phyloP scores from a whole-genome alignment of 2,888 invertebrate genomes.

The Eudemis profundana region DNA sequence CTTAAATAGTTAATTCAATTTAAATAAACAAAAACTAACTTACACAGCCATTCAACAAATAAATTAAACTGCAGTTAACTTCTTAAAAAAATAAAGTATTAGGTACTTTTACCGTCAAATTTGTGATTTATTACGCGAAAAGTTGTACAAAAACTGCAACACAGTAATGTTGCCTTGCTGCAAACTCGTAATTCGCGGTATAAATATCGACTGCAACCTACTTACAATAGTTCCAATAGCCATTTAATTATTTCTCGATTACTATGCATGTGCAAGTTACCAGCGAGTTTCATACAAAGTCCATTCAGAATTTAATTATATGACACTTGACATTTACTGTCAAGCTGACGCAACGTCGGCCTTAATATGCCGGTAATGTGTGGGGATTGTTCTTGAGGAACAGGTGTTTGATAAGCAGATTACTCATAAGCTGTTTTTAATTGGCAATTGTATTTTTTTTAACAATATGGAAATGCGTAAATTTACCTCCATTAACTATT shows the following conservation, averaged over 20 bases:
- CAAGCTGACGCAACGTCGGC: conserved; percentile 34
- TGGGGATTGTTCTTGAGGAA: conserved; percentile 25
- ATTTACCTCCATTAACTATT: not conserved
- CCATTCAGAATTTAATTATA: conserved; percentile 30
- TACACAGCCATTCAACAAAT: too few species aligned
- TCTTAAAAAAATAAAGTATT: too few species aligned
- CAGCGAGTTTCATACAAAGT: not conserved
- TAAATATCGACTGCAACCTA: too few species aligned
- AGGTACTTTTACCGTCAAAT: too few species aligned
- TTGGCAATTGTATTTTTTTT: conserved; percentile 25
- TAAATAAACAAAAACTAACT: too few species aligned
- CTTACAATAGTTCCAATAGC: conserved; percentile 18
- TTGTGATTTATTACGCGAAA: too few species aligned
- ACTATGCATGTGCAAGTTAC: conserved; percentile 6
- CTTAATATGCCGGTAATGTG: conserved; percentile 35
- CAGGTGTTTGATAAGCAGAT: conserved; percentile 39
- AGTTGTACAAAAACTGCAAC: too few species aligned
- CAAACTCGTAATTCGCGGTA: too few species aligned
- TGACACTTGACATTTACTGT: conserved; percentile 41
- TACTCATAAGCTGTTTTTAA: conserved; percentile 32
- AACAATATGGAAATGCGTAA: not conserved
- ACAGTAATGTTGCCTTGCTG: too few species aligned
- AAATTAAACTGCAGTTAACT: too few species aligned
- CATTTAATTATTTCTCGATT: conserved; percentile 36
- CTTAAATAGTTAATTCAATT: too few species aligned